These are phyloP conservation scores for Pseudoips prasinana DNA, from an alignment of 2,888 invertebrate genomes.

Conservation along the genomic window DNA sequence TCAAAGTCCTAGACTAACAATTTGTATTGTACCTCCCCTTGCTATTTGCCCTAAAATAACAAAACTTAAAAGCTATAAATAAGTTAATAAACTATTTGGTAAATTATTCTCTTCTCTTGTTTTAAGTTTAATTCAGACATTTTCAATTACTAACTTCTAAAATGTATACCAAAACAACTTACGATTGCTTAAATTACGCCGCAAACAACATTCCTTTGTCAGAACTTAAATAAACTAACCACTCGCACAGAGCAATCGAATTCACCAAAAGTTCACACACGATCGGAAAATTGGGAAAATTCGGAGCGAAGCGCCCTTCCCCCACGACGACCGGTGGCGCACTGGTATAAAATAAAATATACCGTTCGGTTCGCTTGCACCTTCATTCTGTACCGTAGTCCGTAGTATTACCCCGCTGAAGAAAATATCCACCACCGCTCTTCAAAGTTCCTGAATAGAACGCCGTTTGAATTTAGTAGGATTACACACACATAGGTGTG, in stretches of 20 bases:
- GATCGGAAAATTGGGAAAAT: slow-evolving; percentile 40
- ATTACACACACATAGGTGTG: slow-evolving; percentile 28
- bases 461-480: slow-evolving; percentile 28
- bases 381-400: slow-evolving; percentile 65
- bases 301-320: slow-evolving; percentile 41
- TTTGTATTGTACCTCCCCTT: no score
- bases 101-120: no score
- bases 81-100: no score
- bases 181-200: slow-evolving; percentile 9
- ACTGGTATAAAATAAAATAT: slow-evolving; percentile 52
- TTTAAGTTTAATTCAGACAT: no score
- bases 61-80: no score
- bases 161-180: slow-evolving; percentile 17
- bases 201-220: slow-evolving; percentile 28
- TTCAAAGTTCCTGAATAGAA: slow-evolving; percentile 3
- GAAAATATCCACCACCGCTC: slow-evolving; percentile 18
- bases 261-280: slow-evolving; percentile 48
- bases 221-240: slow-evolving; percentile 29
- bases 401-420: slow-evolving; percentile 63
- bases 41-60: no score
- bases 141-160: no score
- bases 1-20: no score
- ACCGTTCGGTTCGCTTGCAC: slow-evolving; percentile 39
- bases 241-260: slow-evolving; percentile 28
- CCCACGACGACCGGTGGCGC: slow-evolving; percentile 42